Conservation (phyloP, 2,113 vertebrate genomes). For the Donacobius atricapilla region DNA sequence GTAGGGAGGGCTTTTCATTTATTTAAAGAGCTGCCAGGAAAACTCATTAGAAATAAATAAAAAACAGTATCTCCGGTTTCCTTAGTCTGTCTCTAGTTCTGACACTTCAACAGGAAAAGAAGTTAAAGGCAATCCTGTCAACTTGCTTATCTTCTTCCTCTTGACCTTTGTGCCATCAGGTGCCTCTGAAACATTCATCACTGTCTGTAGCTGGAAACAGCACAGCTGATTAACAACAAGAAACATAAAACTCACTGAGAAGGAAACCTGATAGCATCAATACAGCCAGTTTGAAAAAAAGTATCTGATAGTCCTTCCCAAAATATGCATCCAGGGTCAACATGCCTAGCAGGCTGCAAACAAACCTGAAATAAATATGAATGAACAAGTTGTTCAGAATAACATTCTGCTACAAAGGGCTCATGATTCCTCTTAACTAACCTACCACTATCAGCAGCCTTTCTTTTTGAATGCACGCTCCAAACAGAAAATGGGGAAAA, state of each 20-base stretch:
- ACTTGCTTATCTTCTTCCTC: neutral
- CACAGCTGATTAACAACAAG: neutral
- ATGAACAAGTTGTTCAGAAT: neutral
- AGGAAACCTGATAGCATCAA: conserved; percentile 15
- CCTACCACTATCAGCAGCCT: neutral
- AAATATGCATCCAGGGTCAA: neutral
- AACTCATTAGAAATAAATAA: neutral
- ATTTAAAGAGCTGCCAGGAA: neutral
- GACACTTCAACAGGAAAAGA: neutral
- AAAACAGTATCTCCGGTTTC: neutral
- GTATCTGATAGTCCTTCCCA: neutral
- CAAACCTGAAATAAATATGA: neutral
- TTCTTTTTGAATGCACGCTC: conserved; percentile 5
- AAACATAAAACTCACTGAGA: conserved; percentile 16
- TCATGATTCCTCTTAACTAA: neutral
- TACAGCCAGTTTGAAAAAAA: neutral
- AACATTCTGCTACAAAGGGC: neutral
- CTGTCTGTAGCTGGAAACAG: neutral
- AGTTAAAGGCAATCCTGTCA: neutral
- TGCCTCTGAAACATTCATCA: conserved; percentile 20
- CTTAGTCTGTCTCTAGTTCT: neutral
- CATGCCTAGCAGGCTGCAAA: neutral
- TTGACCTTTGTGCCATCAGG: conserved; percentile 15
- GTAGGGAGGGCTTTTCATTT: neutral
- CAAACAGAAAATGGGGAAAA: conserved; percentile 22